Base-by-base conservation (phyloP, 1,140 invertebrate species). In the Diorhabda elongata region DNA sequence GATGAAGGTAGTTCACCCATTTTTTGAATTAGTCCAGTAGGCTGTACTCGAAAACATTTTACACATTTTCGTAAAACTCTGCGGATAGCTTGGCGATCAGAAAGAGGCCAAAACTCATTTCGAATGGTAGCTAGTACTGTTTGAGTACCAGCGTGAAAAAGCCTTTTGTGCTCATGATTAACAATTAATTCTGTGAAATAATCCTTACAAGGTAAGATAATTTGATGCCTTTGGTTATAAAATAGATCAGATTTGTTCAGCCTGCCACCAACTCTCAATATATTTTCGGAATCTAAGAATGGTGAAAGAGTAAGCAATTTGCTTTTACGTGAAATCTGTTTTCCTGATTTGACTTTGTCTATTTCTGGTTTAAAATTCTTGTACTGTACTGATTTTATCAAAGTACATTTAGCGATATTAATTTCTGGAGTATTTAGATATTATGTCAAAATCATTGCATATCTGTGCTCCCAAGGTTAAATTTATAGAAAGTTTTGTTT, bases 221-320 rank as follows among this genome's bases (percentile, higher is more conserved):
- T 81, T 44, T 64, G 59, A 73, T 56, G 75, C 58, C 76, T 78
- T 45, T 68, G 63, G 41, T 73, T 64, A 67, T 76, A 68, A 2
- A 74, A 58, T 5, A 82, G 42, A 3, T 73, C 41, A 2, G 76
- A 62, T 43, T 75, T 76, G 61, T 41, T 60, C n/a, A 84, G 47
- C 64, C 82, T 69, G 44, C 83, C 80, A 2, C 83, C 82, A 2
- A 84, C 82, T 11, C 82, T 69, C 57, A 84, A 56, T 8, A 82
- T 44, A 7, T 75, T 73, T n/a, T 76, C 8, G n/a, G 76, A 26
- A 69, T 83, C 81, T 5, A 84, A 58, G 64, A 80, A 80, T 11
- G 81, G 81, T 43, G 74, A 75, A n/a, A 82, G 68, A 26, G 26
- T 0, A 26, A 26, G 26, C 26, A 26, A 26, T 26, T 26, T 26